Evolutionary conservation across 1,140 invertebrate species (phyloP).

Genomic region (Ditylenchus dipsaci): DNA sequence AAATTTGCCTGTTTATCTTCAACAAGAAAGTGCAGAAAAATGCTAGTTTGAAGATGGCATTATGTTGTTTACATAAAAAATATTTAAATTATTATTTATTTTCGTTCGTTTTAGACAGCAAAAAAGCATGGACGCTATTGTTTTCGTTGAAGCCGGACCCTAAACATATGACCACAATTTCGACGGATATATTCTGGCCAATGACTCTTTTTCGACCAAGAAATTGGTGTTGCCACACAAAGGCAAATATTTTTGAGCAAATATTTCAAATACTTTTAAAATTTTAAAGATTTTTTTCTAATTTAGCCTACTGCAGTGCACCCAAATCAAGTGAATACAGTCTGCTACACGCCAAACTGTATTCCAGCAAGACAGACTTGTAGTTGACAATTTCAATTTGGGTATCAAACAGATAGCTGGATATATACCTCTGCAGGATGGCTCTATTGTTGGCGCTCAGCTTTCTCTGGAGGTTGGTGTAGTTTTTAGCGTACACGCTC

Average conservation of each 20-base stretch:
- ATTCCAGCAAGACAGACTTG: neutral
- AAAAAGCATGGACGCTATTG: no score
- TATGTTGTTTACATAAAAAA: no score
- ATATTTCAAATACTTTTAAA: neutral
- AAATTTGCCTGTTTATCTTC: no score
- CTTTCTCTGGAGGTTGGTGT: neutral
- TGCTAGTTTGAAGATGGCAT: no score
- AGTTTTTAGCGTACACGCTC: no score
- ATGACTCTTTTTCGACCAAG: neutral
- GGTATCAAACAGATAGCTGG: neutral
- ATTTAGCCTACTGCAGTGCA: neutral
- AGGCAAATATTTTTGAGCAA: neutral
- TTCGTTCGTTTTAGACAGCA: no score
- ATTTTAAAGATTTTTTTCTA: no score
- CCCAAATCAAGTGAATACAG: neutral
- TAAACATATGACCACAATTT: neutral
- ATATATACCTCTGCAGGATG: neutral
- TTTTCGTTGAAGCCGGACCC: neutral
- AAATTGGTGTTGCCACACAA: neutral
- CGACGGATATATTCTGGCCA: neutral
- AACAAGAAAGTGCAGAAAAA: no score
- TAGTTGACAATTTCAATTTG: neutral
- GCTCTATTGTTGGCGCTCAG: neutral
- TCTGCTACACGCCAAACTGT: neutral
- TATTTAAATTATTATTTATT: no score